phyloP scores from a whole-genome alignment of 2,888 invertebrate genomes.

The Meteorus cinctellus region DNA sequence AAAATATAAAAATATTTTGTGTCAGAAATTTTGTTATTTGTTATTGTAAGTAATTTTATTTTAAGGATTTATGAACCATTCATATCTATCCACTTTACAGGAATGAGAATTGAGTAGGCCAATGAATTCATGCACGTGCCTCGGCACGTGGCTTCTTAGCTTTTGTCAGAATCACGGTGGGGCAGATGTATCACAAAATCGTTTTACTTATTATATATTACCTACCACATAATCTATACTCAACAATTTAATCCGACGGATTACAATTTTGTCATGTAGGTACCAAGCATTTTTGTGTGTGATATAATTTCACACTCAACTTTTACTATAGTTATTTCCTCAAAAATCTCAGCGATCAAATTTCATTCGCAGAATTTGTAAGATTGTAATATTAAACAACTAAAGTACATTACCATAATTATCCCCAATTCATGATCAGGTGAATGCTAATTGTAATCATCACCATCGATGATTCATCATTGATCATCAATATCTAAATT shows the following conservation, averaged over 20 bases:
- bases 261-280: constrained; percentile 62
- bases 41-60: constrained; percentile 1
- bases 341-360: background rate
- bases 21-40: background rate
- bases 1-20: constrained; percentile 43
- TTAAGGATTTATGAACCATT: background rate
- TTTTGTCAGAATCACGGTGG: constrained; percentile 57
- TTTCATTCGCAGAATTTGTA: no score
- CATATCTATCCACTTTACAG: constrained; percentile 64
- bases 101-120: constrained; percentile 59
- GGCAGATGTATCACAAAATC: constrained; percentile 69
- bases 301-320: constrained; percentile 17
- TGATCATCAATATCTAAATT: no score
- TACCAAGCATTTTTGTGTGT: constrained; percentile 15
- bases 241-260: constrained; percentile 63
- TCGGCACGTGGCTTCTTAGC: constrained; percentile 61
- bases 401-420: no score
- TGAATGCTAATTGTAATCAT: no score
- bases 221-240: constrained; percentile 48
- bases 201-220: constrained; percentile 38
- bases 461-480: no score
- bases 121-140: constrained; percentile 64
- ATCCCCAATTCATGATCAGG: no score
- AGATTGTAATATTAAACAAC: no score
- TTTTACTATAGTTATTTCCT: background rate